Evolutionary conservation across 1,140 invertebrate genomes (phyloP).

Genomic region (Zaprionus vittiger): DNA sequence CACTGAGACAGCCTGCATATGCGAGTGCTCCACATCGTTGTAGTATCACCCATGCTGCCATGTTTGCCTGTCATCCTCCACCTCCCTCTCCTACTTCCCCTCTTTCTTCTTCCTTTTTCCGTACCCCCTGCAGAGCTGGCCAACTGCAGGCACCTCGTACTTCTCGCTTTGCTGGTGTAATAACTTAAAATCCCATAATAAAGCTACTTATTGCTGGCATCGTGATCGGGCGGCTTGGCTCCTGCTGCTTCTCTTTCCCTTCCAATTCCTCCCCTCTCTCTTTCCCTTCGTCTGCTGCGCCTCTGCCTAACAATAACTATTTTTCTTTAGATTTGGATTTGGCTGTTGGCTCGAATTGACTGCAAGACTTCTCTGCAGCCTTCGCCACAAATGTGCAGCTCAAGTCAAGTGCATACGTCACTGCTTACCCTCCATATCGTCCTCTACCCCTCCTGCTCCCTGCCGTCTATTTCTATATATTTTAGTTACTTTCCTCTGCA

Average conservation of each 20-base stretch:
- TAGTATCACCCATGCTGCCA: constrained; percentile 5
- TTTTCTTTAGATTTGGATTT: constrained; percentile 74
- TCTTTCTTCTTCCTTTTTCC: background rate
- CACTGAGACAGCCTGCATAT: constrained; percentile 5
- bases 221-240: constrained; percentile 12
- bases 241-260: background rate
- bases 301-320: constrained; percentile 66
- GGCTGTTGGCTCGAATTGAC: constrained; percentile 59
- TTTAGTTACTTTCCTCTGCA: constrained; percentile 33
- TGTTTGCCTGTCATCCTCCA: constrained; percentile 9
- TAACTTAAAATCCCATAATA: constrained; percentile 81
- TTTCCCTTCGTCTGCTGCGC: background rate
- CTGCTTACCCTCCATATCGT: constrained; percentile 33
- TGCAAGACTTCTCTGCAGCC: constrained; percentile 46
- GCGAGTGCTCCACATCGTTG: background rate
- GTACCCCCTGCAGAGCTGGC: background rate
- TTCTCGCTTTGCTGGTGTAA: constrained; percentile 48
- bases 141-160: background rate
- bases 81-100: background rate
- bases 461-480: constrained; percentile 23
- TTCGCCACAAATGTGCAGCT: constrained; percentile 66
- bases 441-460: constrained; percentile 27
- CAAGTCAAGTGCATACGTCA: constrained; percentile 75
- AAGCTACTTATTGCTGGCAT: constrained; percentile 69
- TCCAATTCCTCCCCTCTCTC: background rate